Evolutionary conservation across 2,797 vertebrate species (phyloP).

Genomic region (Distichodus sexfasciatus): DNA sequence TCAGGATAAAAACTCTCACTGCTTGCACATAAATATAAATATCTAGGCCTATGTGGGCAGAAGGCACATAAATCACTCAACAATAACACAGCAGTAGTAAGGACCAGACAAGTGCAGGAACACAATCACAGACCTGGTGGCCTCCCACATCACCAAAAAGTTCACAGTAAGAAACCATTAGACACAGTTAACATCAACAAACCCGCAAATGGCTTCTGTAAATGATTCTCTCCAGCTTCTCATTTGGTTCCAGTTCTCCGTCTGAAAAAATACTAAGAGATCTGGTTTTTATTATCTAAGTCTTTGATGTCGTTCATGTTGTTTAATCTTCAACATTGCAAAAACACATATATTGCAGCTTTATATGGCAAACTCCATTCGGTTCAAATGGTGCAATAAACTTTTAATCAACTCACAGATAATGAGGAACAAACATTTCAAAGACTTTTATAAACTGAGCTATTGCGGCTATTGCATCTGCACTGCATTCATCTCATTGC

Average conservation of each 20-base stretch:
- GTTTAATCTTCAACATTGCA: background rate
- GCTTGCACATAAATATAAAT: constrained; percentile 18
- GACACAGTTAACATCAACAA: background rate
- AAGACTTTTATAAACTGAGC: constrained; percentile 23
- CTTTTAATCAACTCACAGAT: constrained; percentile 22
- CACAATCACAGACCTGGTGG: constrained; percentile 1
- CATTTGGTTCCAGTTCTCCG: background rate
- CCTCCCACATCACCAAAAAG: constrained; percentile 5
- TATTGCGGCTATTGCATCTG: background rate
- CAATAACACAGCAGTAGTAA: constrained; percentile 4
- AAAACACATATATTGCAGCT: background rate
- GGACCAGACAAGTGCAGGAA: constrained; percentile 6
- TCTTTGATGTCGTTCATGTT: background rate
- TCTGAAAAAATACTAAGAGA: background rate
- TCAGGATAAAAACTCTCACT: background rate
- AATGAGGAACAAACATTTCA: constrained; percentile 23
- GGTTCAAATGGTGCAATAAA: background rate
- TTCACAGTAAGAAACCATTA: background rate
- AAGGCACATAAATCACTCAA: constrained; percentile 32
- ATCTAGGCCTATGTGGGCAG: constrained; percentile 16
- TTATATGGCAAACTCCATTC: constrained; percentile 9
- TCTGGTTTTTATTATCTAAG: background rate
- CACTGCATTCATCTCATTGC: constrained; percentile 11
- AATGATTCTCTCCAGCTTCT: background rate
- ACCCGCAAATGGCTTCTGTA: background rate